phyloP scores from a whole-genome alignment of 37 sponge, comb jelly and placozoan genomes.

The Ephydatia muelleri region DNA sequence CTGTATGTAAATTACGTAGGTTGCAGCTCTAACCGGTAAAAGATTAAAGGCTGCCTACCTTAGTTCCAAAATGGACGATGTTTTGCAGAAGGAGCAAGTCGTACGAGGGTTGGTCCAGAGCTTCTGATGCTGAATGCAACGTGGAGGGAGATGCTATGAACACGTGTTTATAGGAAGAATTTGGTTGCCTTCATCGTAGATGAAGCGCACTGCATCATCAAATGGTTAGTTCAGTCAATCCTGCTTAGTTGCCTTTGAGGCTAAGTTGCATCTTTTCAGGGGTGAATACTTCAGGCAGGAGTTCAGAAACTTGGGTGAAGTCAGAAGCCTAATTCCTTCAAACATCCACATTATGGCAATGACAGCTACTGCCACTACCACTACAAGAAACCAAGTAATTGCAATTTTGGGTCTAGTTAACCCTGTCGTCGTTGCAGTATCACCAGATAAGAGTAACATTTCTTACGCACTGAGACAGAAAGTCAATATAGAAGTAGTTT shows the following conservation, averaged over 20 bases:
- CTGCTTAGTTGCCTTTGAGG: background rate
- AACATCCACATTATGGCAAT: conserved; percentile 33
- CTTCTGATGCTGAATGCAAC: no score
- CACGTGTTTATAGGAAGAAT: no score
- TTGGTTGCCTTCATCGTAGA: no score
- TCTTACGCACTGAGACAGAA: background rate
- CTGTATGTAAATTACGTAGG: no score
- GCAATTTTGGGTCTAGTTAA: background rate
- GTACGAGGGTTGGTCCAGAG: no score
- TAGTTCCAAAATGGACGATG: no score
- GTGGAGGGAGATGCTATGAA: no score
- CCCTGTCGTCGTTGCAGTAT: conserved; percentile 6
- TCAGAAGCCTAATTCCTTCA: conserved; percentile 16
- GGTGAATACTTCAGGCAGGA: conserved; percentile 20
- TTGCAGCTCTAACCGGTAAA: no score
- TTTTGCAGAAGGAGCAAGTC: no score
- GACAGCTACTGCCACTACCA: conserved; percentile 14
- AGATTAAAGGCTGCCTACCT: no score
- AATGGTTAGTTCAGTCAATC: no score
- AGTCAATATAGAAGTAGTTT: conserved; percentile 7
- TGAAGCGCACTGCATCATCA: no score
- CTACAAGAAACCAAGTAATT: background rate
- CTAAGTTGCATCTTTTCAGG: conserved; percentile 6
- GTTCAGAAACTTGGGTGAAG: conserved; percentile 23
- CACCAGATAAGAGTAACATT: conserved; percentile 24